These are phyloP conservation scores for Oncorhynchus nerka DNA, from an alignment of 2,113 vertebrate genomes.

Conservation along the genomic window DNA sequence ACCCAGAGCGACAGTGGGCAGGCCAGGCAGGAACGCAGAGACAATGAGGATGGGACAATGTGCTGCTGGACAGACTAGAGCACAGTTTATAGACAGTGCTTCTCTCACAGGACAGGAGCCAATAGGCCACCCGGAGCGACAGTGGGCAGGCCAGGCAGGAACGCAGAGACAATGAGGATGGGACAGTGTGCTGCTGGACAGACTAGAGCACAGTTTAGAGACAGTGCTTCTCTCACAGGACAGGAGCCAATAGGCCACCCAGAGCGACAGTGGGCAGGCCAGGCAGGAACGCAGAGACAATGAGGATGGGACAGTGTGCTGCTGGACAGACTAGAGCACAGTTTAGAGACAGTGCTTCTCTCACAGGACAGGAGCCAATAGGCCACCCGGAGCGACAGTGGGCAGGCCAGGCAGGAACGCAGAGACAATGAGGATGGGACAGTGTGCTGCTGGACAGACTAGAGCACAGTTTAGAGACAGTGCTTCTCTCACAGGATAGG, in stretches of 20 bases:
- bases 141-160: conserved; percentile 10
- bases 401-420: conserved; percentile 8
- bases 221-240: conserved; percentile 5
- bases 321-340: conserved; percentile 6
- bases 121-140: conserved; percentile 13
- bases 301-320: conserved; percentile 29
- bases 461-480: conserved; percentile 10
- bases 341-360: conserved; percentile 11
- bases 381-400: conserved; percentile 8
- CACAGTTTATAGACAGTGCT: conserved; percentile 11
- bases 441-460: conserved; percentile 15
- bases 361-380: conserved; percentile 2
- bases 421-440: conserved; percentile 27
- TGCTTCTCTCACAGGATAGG: background rate
- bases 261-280: conserved; percentile 5
- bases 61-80: conserved; percentile 8
- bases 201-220: conserved; percentile 2
- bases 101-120: background rate
- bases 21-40: conserved; percentile 8
- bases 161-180: conserved; percentile 22
- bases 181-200: conserved; percentile 21
- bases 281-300: conserved; percentile 12
- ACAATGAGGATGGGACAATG: conserved; percentile 29
- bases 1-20: conserved; percentile 7
- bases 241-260: conserved; percentile 10